phyloP scores from a whole-genome alignment of 2,797 vertebrate species.

The Novumbra hubbsi region DNA sequence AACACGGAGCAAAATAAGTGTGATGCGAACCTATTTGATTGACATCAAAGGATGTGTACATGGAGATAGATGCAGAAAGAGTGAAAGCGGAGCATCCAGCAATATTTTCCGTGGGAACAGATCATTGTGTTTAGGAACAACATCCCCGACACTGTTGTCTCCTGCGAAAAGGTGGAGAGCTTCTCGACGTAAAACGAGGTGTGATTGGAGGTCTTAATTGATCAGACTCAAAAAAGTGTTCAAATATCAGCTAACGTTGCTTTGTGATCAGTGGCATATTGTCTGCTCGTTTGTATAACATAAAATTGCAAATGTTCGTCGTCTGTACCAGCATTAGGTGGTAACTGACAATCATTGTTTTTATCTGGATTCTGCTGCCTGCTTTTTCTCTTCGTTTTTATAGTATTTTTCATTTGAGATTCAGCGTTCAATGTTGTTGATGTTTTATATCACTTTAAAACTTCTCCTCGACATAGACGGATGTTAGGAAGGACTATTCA shows the following conservation, averaged over 20 bases:
- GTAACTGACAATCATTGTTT: neutral
- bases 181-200: neutral
- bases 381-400: too few relatives aligned
- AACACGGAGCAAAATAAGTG: conserved; percentile 36
- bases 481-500: conserved; percentile 59
- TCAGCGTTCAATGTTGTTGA: neutral
- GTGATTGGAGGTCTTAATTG: conserved; percentile 42
- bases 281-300: neutral
- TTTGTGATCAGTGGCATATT: neutral
- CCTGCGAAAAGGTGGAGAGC: neutral
- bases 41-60: conserved; percentile 40
- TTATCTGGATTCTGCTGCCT: neutral
- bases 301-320: neutral
- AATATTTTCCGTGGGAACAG: conserved; percentile 44
- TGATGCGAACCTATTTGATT: conserved; percentile 51
- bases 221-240: conserved; percentile 5
- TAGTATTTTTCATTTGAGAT: neutral
- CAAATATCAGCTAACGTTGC: neutral
- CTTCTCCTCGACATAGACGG: conserved; percentile 46
- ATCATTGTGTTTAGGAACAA: conserved; percentile 27
- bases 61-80: conserved; percentile 48
- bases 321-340: too few relatives aligned
- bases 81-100: conserved; percentile 44
- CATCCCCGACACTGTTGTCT: neutral
- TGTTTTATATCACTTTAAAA: conserved; percentile 9